Evolutionary conservation across 2,797 vertebrate genomes (phyloP).

Genomic region (Macropus fuliginosus): DNA sequence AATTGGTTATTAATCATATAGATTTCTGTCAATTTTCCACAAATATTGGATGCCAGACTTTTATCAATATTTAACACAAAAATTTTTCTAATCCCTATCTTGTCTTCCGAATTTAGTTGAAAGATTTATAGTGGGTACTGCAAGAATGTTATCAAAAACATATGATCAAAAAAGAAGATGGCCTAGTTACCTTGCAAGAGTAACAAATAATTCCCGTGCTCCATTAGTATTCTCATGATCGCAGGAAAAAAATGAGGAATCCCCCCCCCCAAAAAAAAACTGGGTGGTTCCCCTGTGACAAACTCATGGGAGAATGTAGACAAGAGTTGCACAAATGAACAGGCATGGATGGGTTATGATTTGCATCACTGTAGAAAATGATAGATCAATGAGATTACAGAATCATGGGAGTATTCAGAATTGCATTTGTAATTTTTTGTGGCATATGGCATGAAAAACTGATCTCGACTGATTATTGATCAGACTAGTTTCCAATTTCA

Average conservation of each 20-base stretch:
- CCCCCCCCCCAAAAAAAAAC: background rate
- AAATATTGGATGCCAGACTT: background rate
- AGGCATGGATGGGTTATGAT: background rate
- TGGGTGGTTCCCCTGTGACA: background rate
- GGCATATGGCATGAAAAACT: background rate
- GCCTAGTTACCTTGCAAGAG: no score
- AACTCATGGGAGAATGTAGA: background rate
- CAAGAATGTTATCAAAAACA: background rate
- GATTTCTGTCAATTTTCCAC: background rate
- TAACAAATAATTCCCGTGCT: background rate
- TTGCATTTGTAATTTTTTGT: background rate
- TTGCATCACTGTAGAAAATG: background rate
- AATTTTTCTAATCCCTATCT: background rate
- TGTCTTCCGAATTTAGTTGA: background rate
- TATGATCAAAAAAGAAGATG: background rate
- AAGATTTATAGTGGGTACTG: background rate
- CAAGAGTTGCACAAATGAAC: background rate
- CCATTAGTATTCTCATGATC: background rate
- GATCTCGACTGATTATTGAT: background rate
- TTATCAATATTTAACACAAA: background rate
- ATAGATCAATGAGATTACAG: background rate
- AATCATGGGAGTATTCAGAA: background rate
- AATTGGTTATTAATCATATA: background rate
- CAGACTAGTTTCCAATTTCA: background rate
- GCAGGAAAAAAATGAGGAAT: background rate